Conservation (phyloP, 2,113 vertebrate species). For the Eulacestoma nigropectus region DNA sequence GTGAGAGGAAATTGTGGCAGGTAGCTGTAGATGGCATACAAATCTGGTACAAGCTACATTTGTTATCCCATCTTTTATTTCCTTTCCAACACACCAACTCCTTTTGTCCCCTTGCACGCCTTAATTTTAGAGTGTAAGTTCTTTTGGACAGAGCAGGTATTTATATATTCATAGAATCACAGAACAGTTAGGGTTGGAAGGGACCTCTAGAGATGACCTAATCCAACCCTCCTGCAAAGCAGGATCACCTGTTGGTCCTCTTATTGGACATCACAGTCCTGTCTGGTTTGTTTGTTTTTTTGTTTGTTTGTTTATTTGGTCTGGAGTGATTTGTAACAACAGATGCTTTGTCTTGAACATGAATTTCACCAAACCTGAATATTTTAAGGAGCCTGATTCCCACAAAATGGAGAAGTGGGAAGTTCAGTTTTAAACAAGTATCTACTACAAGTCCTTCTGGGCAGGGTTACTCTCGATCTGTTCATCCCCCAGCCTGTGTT, state of each 20-base stretch:
- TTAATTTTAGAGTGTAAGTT: not conserved
- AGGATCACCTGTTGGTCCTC: not conserved
- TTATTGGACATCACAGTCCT: not conserved
- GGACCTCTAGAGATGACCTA: not conserved
- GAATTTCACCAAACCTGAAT: not conserved
- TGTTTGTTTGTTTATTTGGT: not conserved
- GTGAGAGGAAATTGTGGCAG: not conserved
- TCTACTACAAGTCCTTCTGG: not conserved
- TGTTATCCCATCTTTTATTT: not conserved
- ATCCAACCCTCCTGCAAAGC: not conserved
- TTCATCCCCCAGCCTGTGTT: not conserved
- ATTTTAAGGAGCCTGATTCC: not conserved
- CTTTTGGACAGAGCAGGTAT: not conserved
- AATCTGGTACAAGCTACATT: not conserved
- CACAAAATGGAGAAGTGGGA: not conserved
- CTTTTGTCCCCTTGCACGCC: not conserved
- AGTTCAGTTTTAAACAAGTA: not conserved
- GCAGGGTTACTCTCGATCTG: not conserved
- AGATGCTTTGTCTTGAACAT: not conserved
- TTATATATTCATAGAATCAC: not conserved
- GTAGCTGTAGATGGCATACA: not conserved
- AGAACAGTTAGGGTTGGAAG: not conserved
- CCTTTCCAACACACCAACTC: not conserved
- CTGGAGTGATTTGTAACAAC: not conserved
- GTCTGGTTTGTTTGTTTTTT: not conserved